Percentiles rank a stretch among this genome's conserved stretches.
Conservation (phyloP, 2,797 vertebrate species). For the Oryzias dopingdopingensis region DNA sequence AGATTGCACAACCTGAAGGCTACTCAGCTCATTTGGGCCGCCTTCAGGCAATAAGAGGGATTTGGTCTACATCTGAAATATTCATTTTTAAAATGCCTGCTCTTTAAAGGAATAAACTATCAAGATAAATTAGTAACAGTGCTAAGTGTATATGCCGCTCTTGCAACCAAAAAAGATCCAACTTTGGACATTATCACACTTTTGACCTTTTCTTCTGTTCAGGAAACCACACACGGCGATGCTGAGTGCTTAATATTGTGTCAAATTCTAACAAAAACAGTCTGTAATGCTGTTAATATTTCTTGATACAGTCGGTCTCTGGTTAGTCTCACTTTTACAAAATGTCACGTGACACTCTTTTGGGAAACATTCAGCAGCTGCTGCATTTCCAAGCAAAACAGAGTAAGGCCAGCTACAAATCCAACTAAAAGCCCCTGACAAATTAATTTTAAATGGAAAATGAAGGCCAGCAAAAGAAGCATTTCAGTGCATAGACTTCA, state of each 20-base stretch:
- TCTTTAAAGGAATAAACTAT: too few species aligned
- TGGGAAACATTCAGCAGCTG: constrained; percentile 37
- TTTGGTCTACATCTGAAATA: too few species aligned
- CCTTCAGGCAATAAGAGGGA: too few species aligned
- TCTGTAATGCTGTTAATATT: constrained; percentile 44
- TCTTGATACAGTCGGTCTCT: constrained; percentile 43
- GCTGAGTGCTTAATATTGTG: constrained; percentile 45
- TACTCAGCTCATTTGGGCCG: too few species aligned
- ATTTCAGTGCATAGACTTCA: constrained; percentile 12
- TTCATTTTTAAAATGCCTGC: too few species aligned
- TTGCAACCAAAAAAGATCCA: too few species aligned
- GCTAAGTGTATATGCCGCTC: too few species aligned
- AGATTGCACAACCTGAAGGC: too few species aligned
- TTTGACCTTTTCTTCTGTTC: constrained; percentile 2
- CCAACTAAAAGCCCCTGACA: constrained; percentile 55
- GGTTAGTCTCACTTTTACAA: constrained; percentile 46
- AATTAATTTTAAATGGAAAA: constrained; percentile 63
- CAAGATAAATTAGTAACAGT: too few species aligned
- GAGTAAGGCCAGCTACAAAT: constrained; percentile 35
- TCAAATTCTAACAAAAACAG: constrained; percentile 55
- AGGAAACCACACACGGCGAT: constrained; percentile 25
- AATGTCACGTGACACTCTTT: constrained; percentile 58
- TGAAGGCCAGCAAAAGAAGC: constrained; percentile 33
- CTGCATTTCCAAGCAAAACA: constrained; percentile 56
- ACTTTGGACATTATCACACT: too few species aligned